Evolutionary conservation across 1,140 invertebrate genomes (phyloP), one percentile per base, ranked within the genome.

Genomic region (Melipona quadrifasciata): DNA sequence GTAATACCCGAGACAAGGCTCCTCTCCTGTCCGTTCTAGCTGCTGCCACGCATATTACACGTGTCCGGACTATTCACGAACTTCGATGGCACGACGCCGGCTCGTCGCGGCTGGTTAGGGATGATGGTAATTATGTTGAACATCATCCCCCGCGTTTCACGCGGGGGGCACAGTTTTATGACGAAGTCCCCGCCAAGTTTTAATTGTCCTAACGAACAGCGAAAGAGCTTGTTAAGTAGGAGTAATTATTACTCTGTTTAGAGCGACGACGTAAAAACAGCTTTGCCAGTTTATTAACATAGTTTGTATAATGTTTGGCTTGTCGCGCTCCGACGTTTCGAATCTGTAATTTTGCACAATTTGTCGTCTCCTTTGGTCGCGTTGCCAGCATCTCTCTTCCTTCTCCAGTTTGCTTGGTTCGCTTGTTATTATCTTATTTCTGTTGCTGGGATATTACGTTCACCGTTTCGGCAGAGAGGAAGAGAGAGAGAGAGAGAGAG

Each of bases 31-130:
- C 64, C 51, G 55, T 77, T 53, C 57, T 47, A 47, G 64, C n/a
- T 24, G 64, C 34, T 83, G 70, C 77, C 68, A 83, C 53, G 81
- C 81, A 68, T 70, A 83, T 78, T 83, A 83, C 74, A 83, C 74
- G 65, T 78, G 81, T 83, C 53, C 16, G 51, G 47, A 70, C 74
- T 83, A 78, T 78, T 78, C 81, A 70, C 27, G 55, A 58, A 53
- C 65, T n/a, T 16, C 24, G 51, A 34, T 47, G 72, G 14, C 31
- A 19, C 51, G 61, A 67, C 31, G 31, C 16, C 34, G 39, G 39
- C 39, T 47, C 39, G 72, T 82, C 72, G 51, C 27, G 55, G 80
- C 24, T 74, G 58, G 51, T 75, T 82, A 82, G 72, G 34, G 61
- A 53, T n/a, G 74, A 82, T 82, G 47, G 72, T 74, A 82, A 82